A percentile compares a stretch with the other conserved stretches of the same genome.
Conservation (phyloP, 2,797 vertebrate genomes). For the Heterohyrax brucei region DNA sequence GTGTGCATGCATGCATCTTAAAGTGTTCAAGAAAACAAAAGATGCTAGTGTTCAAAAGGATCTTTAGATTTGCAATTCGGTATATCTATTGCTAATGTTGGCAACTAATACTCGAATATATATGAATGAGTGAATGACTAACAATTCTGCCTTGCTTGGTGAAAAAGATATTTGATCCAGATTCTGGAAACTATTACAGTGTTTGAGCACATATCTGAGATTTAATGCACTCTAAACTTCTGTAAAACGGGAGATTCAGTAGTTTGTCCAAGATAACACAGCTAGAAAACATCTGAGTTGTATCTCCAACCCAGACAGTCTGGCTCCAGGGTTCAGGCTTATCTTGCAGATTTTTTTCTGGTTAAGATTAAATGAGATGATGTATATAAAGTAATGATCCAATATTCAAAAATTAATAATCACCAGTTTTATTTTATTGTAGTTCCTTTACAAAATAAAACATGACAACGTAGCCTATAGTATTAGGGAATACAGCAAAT, state of each 20-base stretch:
- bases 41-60: not conserved
- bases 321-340: fast-evolving
- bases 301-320: not conserved
- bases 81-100: not conserved
- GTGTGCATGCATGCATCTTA: not conserved
- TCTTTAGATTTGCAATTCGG: not conserved
- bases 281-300: not conserved
- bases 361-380: not conserved
- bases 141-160: not conserved
- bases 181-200: not conserved
- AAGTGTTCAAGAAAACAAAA: not conserved
- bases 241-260: not conserved
- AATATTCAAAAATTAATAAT: not conserved
- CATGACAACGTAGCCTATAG: not conserved
- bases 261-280: not conserved
- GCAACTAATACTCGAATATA: not conserved
- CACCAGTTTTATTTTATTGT: not conserved
- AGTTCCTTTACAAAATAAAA: not conserved
- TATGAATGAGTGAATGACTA: not conserved
- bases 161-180: not conserved
- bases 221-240: not conserved
- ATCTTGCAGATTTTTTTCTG: not conserved
- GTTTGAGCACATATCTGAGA: not conserved
- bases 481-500: not conserved
- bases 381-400: not conserved